Evolutionary conservation across 2,113 vertebrate species (phyloP).

Genomic region (Neodon shergylaensis): DNA sequence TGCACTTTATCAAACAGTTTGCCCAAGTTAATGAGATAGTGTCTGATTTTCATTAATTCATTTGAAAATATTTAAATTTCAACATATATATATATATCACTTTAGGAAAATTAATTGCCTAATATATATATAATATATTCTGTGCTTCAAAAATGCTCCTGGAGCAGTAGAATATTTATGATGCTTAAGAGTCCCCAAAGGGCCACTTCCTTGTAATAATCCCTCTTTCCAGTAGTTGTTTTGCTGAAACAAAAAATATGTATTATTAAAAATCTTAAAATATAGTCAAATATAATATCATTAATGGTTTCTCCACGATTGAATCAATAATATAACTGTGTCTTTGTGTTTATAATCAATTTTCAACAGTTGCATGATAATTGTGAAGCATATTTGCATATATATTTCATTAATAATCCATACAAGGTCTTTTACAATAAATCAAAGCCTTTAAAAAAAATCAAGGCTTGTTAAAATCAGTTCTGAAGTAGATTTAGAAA

Average conservation of each 20-base stretch:
- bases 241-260: neutral
- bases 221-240: neutral
- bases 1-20: neutral
- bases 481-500: neutral
- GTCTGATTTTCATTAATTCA: neutral
- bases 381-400: neutral
- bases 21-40: neutral
- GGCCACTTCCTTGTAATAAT: neutral
- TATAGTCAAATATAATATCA: neutral
- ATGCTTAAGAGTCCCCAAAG: neutral
- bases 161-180: slow-evolving; percentile 10
- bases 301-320: slow-evolving; percentile 28
- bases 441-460: neutral
- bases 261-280: neutral
- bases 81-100: neutral
- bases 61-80: slow-evolving; percentile 47
- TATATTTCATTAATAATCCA: neutral
- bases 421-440: neutral
- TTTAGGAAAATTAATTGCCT: neutral
- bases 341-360: neutral
- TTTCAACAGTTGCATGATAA: neutral
- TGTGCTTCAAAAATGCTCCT: neutral
- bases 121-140: neutral
- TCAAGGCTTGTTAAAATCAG: neutral
- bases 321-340: neutral